Percentiles rank a stretch among this genome's conserved stretches.
These are phyloP conservation scores for Lepidotrigona ventralis DNA, from an alignment of 1,140 invertebrate genomes.

Conservation along the genomic window DNA sequence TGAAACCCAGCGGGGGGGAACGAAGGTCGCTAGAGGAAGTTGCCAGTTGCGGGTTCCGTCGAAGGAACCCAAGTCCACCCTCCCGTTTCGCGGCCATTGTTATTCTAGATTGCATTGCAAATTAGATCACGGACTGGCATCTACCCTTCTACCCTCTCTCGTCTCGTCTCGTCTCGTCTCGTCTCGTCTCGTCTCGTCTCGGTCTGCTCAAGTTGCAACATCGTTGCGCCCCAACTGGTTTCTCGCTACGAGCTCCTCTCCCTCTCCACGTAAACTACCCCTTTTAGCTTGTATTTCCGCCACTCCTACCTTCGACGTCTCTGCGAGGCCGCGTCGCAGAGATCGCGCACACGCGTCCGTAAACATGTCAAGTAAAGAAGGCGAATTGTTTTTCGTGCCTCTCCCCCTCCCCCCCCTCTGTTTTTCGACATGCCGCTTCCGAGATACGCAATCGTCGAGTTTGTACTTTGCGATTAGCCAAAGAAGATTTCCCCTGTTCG, in stretches of 20 bases:
- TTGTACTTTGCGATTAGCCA: background rate
- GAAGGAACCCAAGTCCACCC: background rate
- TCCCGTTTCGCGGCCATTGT: constrained; percentile 55
- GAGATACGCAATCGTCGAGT: background rate
- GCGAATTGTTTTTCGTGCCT: constrained; percentile 1
- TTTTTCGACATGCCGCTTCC: too few relatives aligned
- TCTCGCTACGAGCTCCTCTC: background rate
- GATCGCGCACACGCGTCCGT: background rate
- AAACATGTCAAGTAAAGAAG: constrained; percentile 16
- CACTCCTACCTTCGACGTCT: background rate
- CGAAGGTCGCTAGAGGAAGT: background rate
- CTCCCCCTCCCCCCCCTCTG: background rate
- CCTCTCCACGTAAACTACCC: background rate
- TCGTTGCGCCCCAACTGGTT: constrained; percentile 3
- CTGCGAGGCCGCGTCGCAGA: background rate
- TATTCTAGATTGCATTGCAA: constrained; percentile 68
- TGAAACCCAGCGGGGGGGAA: background rate
- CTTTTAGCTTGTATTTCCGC: constrained; percentile 10
- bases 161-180: constrained; percentile 11
- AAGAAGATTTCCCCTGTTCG: background rate
- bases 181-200: constrained; percentile 1
- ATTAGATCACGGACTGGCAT: constrained; percentile 61
- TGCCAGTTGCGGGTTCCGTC: constrained; percentile 14
- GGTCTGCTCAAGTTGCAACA: constrained; percentile 33
- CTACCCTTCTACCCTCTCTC: constrained; percentile 15